Conservation (phyloP, 2,113 vertebrate species). For the Phyllopteryx taeniolatus region DNA sequence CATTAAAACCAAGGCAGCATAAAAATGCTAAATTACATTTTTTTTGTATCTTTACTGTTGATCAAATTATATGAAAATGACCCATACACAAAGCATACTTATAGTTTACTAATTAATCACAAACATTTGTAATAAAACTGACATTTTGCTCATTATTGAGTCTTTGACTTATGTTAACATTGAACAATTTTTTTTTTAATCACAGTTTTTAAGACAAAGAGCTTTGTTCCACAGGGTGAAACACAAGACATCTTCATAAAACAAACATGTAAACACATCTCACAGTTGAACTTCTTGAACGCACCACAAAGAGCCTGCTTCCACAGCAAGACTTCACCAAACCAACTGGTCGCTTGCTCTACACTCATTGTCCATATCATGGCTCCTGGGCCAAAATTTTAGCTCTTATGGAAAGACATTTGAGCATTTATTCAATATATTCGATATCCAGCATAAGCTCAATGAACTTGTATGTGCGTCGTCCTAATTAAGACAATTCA, state of each 20-base stretch:
- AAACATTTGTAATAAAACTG: constrained; percentile 3
- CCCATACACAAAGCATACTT: too few species aligned
- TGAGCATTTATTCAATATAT: background rate
- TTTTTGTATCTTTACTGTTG: too few species aligned
- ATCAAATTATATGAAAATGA: too few species aligned
- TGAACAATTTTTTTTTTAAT: background rate
- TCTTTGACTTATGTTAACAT: constrained; percentile 5
- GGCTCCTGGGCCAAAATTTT: background rate
- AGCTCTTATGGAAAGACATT: background rate
- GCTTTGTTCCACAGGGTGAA: background rate
- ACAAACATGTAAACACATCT: constrained; percentile 14
- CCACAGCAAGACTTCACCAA: background rate
- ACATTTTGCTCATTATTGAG: constrained; percentile 48
- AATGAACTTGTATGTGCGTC: too few species aligned
- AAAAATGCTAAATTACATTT: too few species aligned
- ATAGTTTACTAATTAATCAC: background rate
- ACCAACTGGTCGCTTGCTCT: constrained; percentile 4
- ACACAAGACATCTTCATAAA: background rate
- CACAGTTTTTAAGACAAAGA: background rate
- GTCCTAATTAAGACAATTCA: too few species aligned
- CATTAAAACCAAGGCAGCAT: too few species aligned
- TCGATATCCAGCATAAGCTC: too few species aligned
- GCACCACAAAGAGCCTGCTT: constrained; percentile 9
- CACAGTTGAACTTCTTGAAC: constrained; percentile 1
- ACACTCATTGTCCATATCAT: background rate